Base-by-base conservation (phyloP, 1,140 invertebrate species). In the Drosophila insularis region DNA sequence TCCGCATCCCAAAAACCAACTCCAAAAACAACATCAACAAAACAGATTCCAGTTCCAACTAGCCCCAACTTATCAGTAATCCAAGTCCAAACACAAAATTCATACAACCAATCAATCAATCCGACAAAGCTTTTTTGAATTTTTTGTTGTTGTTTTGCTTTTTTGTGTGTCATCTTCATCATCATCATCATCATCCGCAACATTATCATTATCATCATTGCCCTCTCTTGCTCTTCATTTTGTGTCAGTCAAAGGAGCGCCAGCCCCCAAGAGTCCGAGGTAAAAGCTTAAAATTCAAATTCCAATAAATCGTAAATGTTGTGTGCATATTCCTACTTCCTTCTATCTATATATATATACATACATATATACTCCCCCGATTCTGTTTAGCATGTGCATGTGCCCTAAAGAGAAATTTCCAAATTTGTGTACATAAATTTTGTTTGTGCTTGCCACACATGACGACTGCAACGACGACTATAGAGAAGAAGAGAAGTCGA, bases 251-350 rank as follows among this genome's bases (percentile, higher is more conserved):
- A 82, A 85, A 86, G 82, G 82, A 85, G 76, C 73, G 73, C 62
- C 21, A 78, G 63, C 61, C 53, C 63, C 67, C 64, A 67, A 76
- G 79, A 71, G 46, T 77, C 74, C 64, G 82, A 87, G 82, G 82
- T 87, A 87, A 87, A 89, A 68, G 68, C 71, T 59, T 63, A 76
- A 61, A 86, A 70, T 80, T 87, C 79, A 81, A 86, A 78, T 81
- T 76, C 78, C 70, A 84, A 84, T 80, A 90, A 89, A 85, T 89
- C 58, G 81, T 89, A 89, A 89, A 80, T 89, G 82, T 89, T 89
- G 85, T 89, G 69, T 74, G 85, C 80, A 74, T 89, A 71, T 77
- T 59, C 64, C 63, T 69, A 69, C 63, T 69, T 59, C 46, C 43
- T 39, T 11, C 11, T 35, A 35, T 11, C 7, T 11, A 71, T 63